Percentiles rank a stretch among this genome's conserved stretches.
Conservation (phyloP, 53 echinoderm and acorn worm genomes). For the Holothuria scabra region DNA sequence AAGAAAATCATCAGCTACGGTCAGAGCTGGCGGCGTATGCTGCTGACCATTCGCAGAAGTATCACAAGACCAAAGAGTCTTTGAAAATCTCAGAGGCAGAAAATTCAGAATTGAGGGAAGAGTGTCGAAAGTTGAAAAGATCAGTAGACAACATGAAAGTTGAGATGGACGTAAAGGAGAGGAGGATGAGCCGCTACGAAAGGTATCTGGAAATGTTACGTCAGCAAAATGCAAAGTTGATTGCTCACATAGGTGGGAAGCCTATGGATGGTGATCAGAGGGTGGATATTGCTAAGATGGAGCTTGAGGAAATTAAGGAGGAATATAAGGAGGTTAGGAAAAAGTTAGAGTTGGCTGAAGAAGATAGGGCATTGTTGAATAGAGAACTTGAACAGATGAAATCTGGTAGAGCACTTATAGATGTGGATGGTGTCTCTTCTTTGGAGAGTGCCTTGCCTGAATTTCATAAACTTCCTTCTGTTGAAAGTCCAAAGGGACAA, state of each 20-base stretch:
- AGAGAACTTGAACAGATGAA: conserved; percentile 59
- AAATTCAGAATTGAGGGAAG: not conserved
- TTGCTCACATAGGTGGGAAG: conserved; percentile 22
- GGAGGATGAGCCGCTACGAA: conserved; percentile 16
- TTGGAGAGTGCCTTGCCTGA: not conserved
- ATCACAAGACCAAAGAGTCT: conserved; percentile 10
- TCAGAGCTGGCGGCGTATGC: conserved; percentile 45
- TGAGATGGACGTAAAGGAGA: conserved; percentile 1
- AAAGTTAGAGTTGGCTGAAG: conserved; percentile 64
- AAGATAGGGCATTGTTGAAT: conserved; percentile 63
- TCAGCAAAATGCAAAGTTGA: conserved; percentile 26
- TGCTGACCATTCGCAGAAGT: not conserved
- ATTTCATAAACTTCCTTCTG: not conserved
- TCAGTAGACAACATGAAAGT: not conserved
- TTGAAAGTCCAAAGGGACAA: not conserved
- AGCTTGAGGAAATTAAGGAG: conserved; percentile 27
- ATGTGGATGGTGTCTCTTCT: not conserved
- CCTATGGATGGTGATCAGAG: not conserved
- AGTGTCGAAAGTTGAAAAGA: conserved; percentile 18
- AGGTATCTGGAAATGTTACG: conserved; percentile 31
- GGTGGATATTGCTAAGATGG: conserved; percentile 4
- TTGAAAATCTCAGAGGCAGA: not conserved
- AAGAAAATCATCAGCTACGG: conserved; percentile 42
- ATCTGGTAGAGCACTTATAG: conserved; percentile 34
- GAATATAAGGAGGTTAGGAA: conserved; percentile 20